phyloP scores from a whole-genome alignment of 2,888 invertebrate genomes.

The Micoletzkya japonica region DNA sequence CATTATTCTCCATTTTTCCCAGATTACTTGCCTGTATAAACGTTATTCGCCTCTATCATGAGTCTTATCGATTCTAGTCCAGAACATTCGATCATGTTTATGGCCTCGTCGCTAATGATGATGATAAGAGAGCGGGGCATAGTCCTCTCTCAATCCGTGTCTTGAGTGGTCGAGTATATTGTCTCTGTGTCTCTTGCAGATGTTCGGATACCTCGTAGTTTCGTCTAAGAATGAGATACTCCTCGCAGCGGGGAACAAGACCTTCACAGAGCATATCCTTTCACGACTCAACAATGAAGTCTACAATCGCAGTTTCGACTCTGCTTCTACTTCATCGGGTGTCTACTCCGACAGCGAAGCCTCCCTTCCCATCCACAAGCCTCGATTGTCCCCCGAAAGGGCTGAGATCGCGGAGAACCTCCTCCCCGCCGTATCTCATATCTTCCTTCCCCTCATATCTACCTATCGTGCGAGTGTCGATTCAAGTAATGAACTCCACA shows the following conservation, averaged over 20 bases:
- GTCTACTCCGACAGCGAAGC: constrained; percentile 11
- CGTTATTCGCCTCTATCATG: not conserved
- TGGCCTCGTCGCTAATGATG: not conserved
- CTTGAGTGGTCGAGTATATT: too few species aligned
- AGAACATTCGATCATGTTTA: not conserved
- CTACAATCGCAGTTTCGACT: not conserved
- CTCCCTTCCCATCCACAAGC: not conserved
- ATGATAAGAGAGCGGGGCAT: not conserved
- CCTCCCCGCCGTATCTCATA: not conserved
- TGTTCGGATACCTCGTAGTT: constrained; percentile 17
- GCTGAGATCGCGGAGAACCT: not conserved
- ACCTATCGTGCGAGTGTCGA: not conserved
- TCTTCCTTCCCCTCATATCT: constrained; percentile 4
- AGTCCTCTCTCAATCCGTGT: not conserved
- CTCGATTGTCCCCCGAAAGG: not conserved
- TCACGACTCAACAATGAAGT: constrained; percentile 4
- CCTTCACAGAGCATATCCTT: constrained; percentile 7
- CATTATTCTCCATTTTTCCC: not conserved
- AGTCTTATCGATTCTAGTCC: not conserved
- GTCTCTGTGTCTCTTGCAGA: too few species aligned
- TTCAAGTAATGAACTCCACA: not conserved
- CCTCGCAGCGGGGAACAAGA: not conserved
- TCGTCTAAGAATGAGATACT: constrained; percentile 15
- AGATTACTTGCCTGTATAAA: not conserved
- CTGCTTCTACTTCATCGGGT: constrained; percentile 9